These are phyloP conservation scores for Salticus scenicus DNA, from an alignment of 2,888 invertebrate genomes.

Conservation along the genomic window DNA sequence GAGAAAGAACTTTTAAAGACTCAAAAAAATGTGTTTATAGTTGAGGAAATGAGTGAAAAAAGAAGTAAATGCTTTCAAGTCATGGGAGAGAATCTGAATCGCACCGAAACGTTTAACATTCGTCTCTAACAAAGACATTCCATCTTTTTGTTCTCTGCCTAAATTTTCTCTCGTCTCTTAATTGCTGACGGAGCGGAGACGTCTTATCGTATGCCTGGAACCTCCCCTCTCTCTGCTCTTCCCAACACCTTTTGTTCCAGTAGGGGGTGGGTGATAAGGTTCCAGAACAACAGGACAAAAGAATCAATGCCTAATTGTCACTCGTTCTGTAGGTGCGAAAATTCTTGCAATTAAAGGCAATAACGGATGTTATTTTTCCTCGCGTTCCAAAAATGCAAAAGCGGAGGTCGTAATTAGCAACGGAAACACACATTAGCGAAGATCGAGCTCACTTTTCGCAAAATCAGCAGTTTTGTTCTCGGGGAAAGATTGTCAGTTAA, in stretches of 20 bases:
- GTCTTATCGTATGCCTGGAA: constrained; percentile 52
- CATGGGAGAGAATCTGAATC: too few species aligned
- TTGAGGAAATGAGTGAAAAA: too few species aligned
- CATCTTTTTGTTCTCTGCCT: constrained; percentile 36
- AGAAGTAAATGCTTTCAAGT: too few species aligned
- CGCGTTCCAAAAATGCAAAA: constrained; percentile 54
- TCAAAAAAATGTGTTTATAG: too few species aligned
- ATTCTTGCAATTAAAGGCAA: constrained; percentile 69
- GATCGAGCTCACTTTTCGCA: background rate
- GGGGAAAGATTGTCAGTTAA: constrained; percentile 43
- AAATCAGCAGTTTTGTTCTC: constrained; percentile 38
- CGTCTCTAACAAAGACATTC: constrained; percentile 49
- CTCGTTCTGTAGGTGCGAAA: constrained; percentile 50
- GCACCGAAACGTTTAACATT: background rate
- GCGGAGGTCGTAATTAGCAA: constrained; percentile 60
- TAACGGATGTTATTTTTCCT: constrained; percentile 63
- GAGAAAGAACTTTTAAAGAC: too few species aligned
- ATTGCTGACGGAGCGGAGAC: constrained; percentile 45
- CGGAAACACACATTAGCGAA: constrained; percentile 35
- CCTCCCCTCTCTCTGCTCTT: constrained; percentile 9
- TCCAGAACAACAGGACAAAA: constrained; percentile 57
- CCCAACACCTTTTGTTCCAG: constrained; percentile 32
- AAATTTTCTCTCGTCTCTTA: constrained; percentile 23
- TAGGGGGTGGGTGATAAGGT: constrained; percentile 11
- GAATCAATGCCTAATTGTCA: constrained; percentile 67